phyloP scores from a whole-genome alignment of 2,113 vertebrate genomes.

The Periophthalmus modestus region DNA sequence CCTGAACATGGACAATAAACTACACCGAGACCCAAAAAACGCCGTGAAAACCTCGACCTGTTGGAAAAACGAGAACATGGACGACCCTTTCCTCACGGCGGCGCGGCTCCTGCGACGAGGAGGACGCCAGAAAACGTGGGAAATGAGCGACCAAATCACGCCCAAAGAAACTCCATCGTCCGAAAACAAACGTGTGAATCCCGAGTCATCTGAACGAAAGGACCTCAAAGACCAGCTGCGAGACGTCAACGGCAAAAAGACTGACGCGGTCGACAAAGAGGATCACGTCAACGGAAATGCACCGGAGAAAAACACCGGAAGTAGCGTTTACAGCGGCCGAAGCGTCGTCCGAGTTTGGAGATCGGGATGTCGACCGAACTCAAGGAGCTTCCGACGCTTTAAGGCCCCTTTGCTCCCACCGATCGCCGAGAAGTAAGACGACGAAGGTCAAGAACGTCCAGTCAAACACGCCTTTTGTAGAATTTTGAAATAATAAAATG shows the following conservation, averaged over 20 bases:
- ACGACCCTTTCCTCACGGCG: slow-evolving; percentile 51
- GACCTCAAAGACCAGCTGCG: background rate
- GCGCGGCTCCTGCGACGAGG: slow-evolving; percentile 52
- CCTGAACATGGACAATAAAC: background rate
- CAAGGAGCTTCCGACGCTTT: slow-evolving; percentile 26
- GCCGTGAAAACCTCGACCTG: background rate
- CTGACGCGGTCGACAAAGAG: background rate
- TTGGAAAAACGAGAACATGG: background rate
- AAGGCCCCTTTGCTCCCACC: slow-evolving; percentile 38
- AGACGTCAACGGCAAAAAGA: background rate
- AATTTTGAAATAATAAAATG: background rate
- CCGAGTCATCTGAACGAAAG: background rate
- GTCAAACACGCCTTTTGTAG: background rate
- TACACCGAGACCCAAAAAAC: background rate
- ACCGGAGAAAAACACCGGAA: background rate
- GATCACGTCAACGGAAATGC: background rate
- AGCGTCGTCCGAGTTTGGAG: background rate
- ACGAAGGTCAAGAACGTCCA: background rate
- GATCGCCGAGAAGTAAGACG: slow-evolving; percentile 54
- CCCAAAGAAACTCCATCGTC: background rate
- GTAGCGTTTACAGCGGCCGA: background rate
- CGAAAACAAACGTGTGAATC: too few relatives aligned
- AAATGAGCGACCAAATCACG: background rate
- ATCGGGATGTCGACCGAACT: slow-evolving; percentile 17
- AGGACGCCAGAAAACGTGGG: slow-evolving; percentile 9